A percentile compares a stretch with the other conserved stretches of the same genome.
Evolutionary conservation across 2,888 invertebrate genomes (phyloP).

Genomic region (Callimorpha dominula): DNA sequence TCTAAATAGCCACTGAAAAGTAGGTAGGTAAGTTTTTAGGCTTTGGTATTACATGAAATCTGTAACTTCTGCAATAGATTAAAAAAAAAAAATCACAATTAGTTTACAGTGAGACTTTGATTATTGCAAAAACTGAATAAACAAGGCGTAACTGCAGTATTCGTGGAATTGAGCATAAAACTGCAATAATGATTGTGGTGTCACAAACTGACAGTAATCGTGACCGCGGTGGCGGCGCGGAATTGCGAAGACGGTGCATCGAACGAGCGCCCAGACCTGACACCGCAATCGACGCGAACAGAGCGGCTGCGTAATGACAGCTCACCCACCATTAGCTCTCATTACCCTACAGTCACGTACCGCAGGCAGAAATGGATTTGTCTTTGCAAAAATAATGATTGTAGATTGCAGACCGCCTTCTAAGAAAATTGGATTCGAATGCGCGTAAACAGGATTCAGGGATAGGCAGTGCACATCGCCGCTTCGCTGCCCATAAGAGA

Average conservation of each 20-base stretch:
- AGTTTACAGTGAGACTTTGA: background rate
- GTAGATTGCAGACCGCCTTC: slow-evolving; percentile 83
- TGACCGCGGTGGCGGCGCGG: slow-evolving; percentile 51
- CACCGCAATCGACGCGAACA: slow-evolving; percentile 52
- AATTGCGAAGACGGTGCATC: slow-evolving; percentile 47
- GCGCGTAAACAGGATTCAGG: slow-evolving; percentile 77
- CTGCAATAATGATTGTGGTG: slow-evolving; percentile 63
- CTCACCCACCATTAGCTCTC: slow-evolving; percentile 80
- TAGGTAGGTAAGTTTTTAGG: too few species aligned
- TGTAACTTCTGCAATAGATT: too few species aligned
- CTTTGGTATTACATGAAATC: too few species aligned
- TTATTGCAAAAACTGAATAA: slow-evolving; percentile 38
- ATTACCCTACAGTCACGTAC: slow-evolving; percentile 85
- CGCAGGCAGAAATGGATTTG: slow-evolving; percentile 84
- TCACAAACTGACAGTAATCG: slow-evolving; percentile 65
- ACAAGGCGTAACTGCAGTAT: slow-evolving; percentile 43
- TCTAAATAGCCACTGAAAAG: too few species aligned
- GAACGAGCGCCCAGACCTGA: slow-evolving; percentile 40
- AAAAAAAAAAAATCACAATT: background rate
- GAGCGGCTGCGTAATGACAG: slow-evolving; percentile 78
- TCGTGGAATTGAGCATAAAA: slow-evolving; percentile 53
- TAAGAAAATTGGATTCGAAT: slow-evolving; percentile 83
- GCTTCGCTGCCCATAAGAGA: slow-evolving; percentile 64
- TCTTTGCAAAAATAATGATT: slow-evolving; percentile 86
- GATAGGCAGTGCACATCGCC: slow-evolving; percentile 55